Percentiles rank a stretch among this genome's conserved stretches.
phyloP scores from a whole-genome alignment of 2,113 vertebrate genomes.

The Platysteira castanea region DNA sequence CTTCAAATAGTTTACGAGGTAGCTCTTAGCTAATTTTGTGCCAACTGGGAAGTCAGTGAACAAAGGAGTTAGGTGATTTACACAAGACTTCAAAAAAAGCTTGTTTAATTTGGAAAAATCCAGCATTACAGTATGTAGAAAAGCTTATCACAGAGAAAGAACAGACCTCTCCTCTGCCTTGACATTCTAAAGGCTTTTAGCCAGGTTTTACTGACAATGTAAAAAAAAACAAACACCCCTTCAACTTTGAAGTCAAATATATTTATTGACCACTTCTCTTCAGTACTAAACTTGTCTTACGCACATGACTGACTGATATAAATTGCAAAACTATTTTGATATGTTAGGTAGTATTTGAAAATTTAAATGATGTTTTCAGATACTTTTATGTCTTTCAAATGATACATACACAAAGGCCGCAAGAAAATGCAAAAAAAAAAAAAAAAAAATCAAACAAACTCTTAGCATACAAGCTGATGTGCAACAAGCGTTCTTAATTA shows the following conservation, averaged over 20 bases:
- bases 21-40: not conserved
- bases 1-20: not conserved
- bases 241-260: not conserved
- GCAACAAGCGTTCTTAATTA: not conserved
- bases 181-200: not conserved
- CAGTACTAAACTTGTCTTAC: not conserved
- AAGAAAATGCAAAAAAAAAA: not conserved
- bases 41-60: rapidly evolving
- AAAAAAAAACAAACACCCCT: not conserved
- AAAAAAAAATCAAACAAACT: not conserved
- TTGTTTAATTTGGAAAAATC: not conserved
- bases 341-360: not conserved
- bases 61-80: not conserved
- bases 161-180: not conserved
- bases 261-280: not conserved
- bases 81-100: not conserved
- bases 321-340: not conserved
- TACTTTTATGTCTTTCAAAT: not conserved
- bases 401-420: not conserved
- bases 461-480: not conserved
- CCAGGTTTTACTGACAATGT: not conserved
- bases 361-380: not conserved
- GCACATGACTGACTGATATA: not conserved
- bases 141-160: not conserved
- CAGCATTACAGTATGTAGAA: not conserved